A percentile compares a stretch with the other conserved stretches of the same genome.
These are phyloP conservation scores for Apodemia mormo DNA, from an alignment of 2,888 invertebrate species.

Conservation along the genomic window DNA sequence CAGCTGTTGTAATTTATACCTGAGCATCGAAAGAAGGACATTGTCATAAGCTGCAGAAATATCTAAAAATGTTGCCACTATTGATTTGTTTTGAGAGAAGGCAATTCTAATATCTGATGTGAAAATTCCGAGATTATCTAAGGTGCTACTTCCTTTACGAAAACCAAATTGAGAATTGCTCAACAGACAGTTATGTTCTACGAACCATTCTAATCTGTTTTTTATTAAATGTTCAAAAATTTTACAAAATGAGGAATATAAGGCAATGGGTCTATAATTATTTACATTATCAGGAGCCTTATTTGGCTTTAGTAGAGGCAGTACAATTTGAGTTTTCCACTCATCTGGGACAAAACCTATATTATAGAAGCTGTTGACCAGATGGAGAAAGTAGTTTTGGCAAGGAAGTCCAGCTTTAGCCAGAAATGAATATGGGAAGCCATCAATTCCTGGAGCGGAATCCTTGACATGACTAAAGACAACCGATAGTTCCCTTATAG, in stretches of 20 bases:
- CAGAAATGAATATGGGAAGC: neutral
- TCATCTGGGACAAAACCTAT: neutral
- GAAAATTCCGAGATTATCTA: too few species aligned
- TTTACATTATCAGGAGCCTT: neutral
- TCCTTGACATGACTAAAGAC: neutral
- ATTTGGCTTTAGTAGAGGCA: neutral
- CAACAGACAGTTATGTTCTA: neutral
- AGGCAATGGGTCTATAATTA: neutral
- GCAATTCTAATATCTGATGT: neutral
- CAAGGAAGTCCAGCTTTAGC: neutral
- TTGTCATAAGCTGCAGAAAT: slow-evolving; percentile 18
- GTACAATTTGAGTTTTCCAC: neutral
- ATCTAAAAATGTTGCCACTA: slow-evolving; percentile 11
- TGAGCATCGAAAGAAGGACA: slow-evolving; percentile 18
- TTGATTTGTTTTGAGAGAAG: slow-evolving; percentile 18
- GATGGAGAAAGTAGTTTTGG: neutral
- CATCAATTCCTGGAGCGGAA: neutral
- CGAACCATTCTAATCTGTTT: neutral
- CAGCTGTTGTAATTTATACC: slow-evolving; percentile 4
- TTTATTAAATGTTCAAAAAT: neutral
- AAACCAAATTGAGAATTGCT: neutral
- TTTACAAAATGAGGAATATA: neutral
- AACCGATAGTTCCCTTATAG: neutral
- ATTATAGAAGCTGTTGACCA: neutral
- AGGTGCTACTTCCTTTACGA: neutral